These are phyloP conservation scores for Procavia capensis DNA, from an alignment of 2,113 vertebrate genomes.

Conservation along the genomic window DNA sequence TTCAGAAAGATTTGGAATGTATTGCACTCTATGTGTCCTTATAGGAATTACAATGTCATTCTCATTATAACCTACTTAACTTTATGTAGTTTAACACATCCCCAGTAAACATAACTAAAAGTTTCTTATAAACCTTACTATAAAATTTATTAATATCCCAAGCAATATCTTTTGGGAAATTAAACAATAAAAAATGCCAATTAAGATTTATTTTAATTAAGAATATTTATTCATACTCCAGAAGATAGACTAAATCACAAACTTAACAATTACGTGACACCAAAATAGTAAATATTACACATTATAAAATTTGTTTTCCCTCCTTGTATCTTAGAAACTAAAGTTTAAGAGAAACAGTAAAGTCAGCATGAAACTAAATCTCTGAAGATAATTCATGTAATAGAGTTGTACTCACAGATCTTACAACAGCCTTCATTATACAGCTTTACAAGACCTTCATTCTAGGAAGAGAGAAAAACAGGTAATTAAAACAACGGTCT, in stretches of 20 bases:
- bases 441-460: constrained; percentile 94
- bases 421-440: constrained; percentile 98
- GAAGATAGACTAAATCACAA: constrained; percentile 82
- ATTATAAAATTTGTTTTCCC: constrained; percentile 78
- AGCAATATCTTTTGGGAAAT: neutral
- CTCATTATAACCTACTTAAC: neutral
- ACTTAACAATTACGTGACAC: constrained; percentile 86
- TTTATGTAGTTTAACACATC: neutral
- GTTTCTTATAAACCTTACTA: neutral
- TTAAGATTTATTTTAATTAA: constrained; percentile 57
- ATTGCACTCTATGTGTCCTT: neutral
- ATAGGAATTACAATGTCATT: neutral
- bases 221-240: constrained; percentile 84
- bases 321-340: constrained; percentile 72
- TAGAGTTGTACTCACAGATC: constrained; percentile 94
- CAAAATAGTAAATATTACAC: constrained; percentile 74
- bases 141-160: neutral
- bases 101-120: neutral
- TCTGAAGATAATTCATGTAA: constrained; percentile 57
- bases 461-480: constrained; percentile 89
- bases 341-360: constrained; percentile 76
- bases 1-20: neutral
- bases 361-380: constrained; percentile 84
- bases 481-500: constrained; percentile 79
- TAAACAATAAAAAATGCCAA: constrained; percentile 25